Evolutionary conservation across 2,888 invertebrate species (phyloP), one percentile per base, ranked within the genome.

Genomic region (Drosophila infuscata): DNA sequence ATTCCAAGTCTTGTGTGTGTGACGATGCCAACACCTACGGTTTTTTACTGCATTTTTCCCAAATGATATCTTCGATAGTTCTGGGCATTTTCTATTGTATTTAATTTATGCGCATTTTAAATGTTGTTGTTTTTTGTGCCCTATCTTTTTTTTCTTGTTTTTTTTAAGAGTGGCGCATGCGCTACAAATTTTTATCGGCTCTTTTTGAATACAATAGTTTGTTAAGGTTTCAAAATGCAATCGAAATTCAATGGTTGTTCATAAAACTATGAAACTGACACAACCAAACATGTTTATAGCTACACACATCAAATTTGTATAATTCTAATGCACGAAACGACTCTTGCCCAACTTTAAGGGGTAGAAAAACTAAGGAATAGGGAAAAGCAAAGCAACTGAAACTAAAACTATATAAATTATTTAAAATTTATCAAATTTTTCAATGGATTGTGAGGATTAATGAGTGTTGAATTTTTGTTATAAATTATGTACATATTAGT

Each of bases 21-120:
- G 81, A 79, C 63, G 83, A 74, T 71, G 83, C 57, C 69, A 79
- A 83, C 83, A 84, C 83, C 83, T 87, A 84, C 85, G 73, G 76
- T 12, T 74, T 75, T 76, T 84, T 71, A 76, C 60, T 60, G 68
- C 72, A 70, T 66, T 66, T 64, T 67, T 20, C 61, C 61, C 15
- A 58, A 59, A 52, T 49, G 49, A 17, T 46, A 32, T 29, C n/a
- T 15, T 46, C 30, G 36, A 65, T 70, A 41, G 61, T 68, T 53
- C 59, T 51, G 56, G 29, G 30, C 63, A 56, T 73, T 79, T 79
- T 73, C 68, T 62, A 65, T 84, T 67, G 20, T 54, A 36, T 54
- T 58, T 82, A 82, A 84, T 82, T 81, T 84, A 84, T 84, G 84
- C 71, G 73, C 74, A 84, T 87, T 74, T 79, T 60, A 58, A 80